Evolutionary conservation across 2,113 vertebrate species (phyloP).

Genomic region (Sphaerodactylus townsendi): DNA sequence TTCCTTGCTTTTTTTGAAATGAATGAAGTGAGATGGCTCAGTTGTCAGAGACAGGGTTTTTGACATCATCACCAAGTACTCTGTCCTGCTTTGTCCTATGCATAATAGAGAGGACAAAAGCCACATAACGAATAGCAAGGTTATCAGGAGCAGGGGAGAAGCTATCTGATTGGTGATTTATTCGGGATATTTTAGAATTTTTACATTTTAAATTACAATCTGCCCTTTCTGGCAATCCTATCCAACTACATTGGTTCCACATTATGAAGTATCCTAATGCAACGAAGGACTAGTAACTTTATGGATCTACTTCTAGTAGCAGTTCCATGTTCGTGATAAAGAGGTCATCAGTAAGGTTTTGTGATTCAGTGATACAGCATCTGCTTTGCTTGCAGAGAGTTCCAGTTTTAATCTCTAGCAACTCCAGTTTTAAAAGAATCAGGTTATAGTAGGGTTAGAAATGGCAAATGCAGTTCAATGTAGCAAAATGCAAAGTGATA

Average conservation of each 20-base stretch:
- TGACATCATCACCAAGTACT: conserved; percentile 4
- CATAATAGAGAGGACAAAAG: conserved; percentile 8
- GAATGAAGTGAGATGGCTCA: conserved; percentile 13
- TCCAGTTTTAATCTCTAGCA: too few species aligned
- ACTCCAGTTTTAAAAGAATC: too few species aligned
- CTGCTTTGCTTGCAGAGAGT: too few species aligned
- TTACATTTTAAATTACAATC: not conserved
- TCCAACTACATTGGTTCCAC: not conserved
- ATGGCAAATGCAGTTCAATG: too few species aligned
- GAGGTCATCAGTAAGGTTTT: not conserved
- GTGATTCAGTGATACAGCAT: too few species aligned
- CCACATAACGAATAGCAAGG: not conserved
- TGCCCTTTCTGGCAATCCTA: not conserved
- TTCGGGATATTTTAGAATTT: not conserved
- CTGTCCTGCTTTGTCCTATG: conserved; percentile 1
- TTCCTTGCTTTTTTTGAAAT: conserved; percentile 13
- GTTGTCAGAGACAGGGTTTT: conserved; percentile 1
- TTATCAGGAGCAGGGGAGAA: not conserved
- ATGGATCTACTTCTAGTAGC: not conserved
- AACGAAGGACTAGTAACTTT: not conserved
- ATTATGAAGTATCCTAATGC: not conserved
- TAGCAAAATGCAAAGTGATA: too few species aligned
- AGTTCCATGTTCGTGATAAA: not conserved
- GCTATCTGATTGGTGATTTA: not conserved
- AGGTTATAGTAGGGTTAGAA: too few species aligned